Percentiles rank a stretch among this genome's conserved stretches.
phyloP scores from a whole-genome alignment of 2,113 vertebrate species.

The Sitta europaea region DNA sequence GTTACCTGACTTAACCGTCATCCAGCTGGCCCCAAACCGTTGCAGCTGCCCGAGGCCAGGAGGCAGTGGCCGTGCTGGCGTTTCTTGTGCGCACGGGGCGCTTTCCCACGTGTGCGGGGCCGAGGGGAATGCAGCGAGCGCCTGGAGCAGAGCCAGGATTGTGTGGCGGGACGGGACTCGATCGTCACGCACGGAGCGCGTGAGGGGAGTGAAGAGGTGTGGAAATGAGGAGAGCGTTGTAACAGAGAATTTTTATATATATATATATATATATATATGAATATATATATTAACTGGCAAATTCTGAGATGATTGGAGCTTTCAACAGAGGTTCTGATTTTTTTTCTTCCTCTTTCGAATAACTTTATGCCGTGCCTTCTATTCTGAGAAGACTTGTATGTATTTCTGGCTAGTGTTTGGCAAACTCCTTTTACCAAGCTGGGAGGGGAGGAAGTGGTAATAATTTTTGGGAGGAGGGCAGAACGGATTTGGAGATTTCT shows the following conservation, averaged over 20 bases:
- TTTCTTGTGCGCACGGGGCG: constrained; percentile 18
- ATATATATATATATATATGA: constrained; percentile 25
- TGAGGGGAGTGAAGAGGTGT: constrained; percentile 4
- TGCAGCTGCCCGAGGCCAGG: constrained; percentile 34
- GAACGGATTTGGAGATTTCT: constrained; percentile 53
- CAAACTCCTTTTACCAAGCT: constrained; percentile 30
- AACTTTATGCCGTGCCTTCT: constrained; percentile 73
- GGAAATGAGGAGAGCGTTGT: not conserved
- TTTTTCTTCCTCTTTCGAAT: constrained; percentile 52
- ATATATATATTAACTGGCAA: constrained; percentile 61
- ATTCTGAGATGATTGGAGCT: constrained; percentile 57
- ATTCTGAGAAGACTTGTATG: constrained; percentile 74
- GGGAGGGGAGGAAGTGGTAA: constrained; percentile 65
- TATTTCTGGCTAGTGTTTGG: constrained; percentile 71
- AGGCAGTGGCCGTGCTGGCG: constrained; percentile 10
- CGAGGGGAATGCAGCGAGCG: not conserved
- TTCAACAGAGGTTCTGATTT: constrained; percentile 53
- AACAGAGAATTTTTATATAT: constrained; percentile 39
- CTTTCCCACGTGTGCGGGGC: not conserved
- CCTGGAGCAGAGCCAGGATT: constrained; percentile 7
- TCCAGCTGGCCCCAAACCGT: constrained; percentile 54
- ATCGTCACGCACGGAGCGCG: not conserved
- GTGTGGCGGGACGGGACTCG: not conserved
- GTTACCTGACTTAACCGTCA: constrained; percentile 24
- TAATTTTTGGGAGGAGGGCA: constrained; percentile 64